Conservation (phyloP, 2,113 vertebrate genomes). For the Clarias gariepinus region DNA sequence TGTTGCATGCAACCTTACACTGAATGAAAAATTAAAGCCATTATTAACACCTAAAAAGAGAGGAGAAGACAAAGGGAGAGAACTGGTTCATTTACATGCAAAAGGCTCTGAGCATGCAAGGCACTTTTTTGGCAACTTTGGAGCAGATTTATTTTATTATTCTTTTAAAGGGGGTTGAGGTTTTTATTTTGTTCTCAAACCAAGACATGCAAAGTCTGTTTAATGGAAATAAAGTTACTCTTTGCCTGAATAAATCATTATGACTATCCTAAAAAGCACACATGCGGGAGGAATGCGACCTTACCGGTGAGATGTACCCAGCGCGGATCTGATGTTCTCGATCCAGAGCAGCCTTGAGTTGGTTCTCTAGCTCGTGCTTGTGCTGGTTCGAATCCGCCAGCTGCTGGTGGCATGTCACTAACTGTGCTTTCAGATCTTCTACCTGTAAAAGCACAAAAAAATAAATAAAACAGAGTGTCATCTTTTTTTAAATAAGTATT, state of each 20-base stretch:
- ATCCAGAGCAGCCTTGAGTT: constrained; percentile 71
- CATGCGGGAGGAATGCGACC: background rate
- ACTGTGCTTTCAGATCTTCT: constrained; percentile 74
- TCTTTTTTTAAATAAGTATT: background rate
- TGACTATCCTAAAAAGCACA: background rate
- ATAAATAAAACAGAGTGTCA: background rate
- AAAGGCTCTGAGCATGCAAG: constrained; percentile 74
- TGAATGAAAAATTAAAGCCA: background rate
- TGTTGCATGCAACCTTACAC: constrained; percentile 46
- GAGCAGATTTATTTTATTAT: constrained; percentile 35
- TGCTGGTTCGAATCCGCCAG: constrained; percentile 72
- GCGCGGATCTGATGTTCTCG: constrained; percentile 71
- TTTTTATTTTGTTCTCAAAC: constrained; percentile 59
- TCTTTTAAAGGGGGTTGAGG: constrained; percentile 51
- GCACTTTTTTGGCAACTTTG: constrained; percentile 57
- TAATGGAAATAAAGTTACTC: constrained; percentile 58
- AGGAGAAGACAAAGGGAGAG: constrained; percentile 57
- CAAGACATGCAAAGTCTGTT: constrained; percentile 76
- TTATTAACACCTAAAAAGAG: constrained; percentile 48
- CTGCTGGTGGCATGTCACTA: constrained; percentile 76
- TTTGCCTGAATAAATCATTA: background rate
- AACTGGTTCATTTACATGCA: constrained; percentile 71
- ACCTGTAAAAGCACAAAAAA: constrained; percentile 61
- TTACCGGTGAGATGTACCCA: constrained; percentile 81
- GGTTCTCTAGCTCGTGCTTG: constrained; percentile 74